phyloP scores from a whole-genome alignment of 2,113 vertebrate species.

The Sturnus vulgaris region DNA sequence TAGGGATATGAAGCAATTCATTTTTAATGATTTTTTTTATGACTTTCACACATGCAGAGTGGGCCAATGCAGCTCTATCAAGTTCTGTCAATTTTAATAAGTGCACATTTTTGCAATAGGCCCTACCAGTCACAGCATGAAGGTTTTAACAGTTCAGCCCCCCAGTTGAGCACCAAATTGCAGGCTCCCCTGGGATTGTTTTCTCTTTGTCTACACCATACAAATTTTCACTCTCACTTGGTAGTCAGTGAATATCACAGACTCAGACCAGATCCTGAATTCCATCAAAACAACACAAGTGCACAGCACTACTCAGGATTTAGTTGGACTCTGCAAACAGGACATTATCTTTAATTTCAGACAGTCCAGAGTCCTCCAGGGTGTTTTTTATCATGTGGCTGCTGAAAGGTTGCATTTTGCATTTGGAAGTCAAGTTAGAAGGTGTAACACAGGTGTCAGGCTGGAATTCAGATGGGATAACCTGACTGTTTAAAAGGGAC shows the following conservation, averaged over 20 bases:
- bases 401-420: neutral
- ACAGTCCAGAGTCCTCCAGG: neutral
- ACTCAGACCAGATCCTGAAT: neutral
- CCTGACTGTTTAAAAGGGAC: neutral
- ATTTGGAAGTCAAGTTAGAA: neutral
- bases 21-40: conserved; percentile 20
- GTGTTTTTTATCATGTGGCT: fast-evolving
- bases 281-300: neutral
- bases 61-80: neutral
- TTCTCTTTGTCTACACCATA: neutral
- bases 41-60: neutral
- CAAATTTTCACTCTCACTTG: neutral
- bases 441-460: neutral
- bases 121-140: neutral
- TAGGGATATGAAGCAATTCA: neutral
- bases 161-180: neutral
- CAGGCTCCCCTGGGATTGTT: neutral
- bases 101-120: neutral
- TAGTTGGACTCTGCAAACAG: neutral
- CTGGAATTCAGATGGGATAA: neutral
- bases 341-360: neutral
- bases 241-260: neutral
- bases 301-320: neutral
- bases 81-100: neutral
- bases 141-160: neutral